Evolutionary conservation across 2,113 vertebrate species (phyloP), one percentile per base, ranked within the genome.

Genomic region (Cheirogaleus medius): DNA sequence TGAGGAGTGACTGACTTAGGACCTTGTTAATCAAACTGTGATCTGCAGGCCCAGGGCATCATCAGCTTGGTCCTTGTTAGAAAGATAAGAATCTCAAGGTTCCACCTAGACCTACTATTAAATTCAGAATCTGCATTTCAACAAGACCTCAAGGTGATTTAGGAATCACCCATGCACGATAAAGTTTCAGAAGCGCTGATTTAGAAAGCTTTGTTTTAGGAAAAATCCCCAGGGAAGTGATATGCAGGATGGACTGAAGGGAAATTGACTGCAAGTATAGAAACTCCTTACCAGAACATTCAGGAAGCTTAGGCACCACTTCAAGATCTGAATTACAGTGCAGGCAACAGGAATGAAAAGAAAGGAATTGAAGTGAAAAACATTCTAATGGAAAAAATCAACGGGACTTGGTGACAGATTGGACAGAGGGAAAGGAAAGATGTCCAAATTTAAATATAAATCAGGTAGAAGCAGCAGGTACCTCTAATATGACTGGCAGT

Each of bases 11-110:
- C 68, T 42, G 13, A 5, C 56, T n/a, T 12, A 52, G 11, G 25
- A 39, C n/a, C 21, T 39, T 39, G 8, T 34, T 47, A 20, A 37
- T 27, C 58, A 49, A 77, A 76, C 3, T 86, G 66, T n/a, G 44
- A 54, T 60, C 54, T 7, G 5, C 14, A n/a, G 15, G 60, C 17
- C 3, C 0, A 1, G 10, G n/a, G 5, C 4, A n/a, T 34, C n/a
- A 37, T 44, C 60, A 66, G 20, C 15, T 56, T n/a, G 21, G 56
- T 20, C 11, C 86, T 39, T 42, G 29, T 68, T 73, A 39, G 21
- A 39, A 52, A 73, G 52, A 18, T 54, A 58, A 91, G 34, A 44
- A 42, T n/a, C 39, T 39, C 78, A 63, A 63, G 49, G 34, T 27
- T n/a, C 52, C 56, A 39, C 63, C 39, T 1, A 17, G n/a, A 77